Percentiles rank a stretch among this genome's conserved stretches.
These are phyloP conservation scores for Ochotona curzoniae DNA, from an alignment of 2,113 vertebrate genomes.

Conservation along the genomic window DNA sequence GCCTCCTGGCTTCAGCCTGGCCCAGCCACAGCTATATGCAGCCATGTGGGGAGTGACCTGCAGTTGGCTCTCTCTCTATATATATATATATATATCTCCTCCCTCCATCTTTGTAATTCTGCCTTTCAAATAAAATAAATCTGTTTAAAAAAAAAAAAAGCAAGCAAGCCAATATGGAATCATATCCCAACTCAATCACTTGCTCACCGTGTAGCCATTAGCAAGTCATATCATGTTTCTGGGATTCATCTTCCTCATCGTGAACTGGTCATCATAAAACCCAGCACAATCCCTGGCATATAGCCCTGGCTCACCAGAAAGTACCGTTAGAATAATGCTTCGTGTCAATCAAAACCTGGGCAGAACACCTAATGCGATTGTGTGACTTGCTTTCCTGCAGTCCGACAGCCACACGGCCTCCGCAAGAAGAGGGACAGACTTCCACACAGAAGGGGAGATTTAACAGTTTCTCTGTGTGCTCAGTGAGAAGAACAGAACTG, in stretches of 20 bases:
- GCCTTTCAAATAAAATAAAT: no score
- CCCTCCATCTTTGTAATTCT: no score
- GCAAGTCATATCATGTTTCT: neutral
- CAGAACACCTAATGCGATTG: neutral
- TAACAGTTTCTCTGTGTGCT: neutral
- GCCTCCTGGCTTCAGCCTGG: no score
- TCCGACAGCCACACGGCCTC: neutral
- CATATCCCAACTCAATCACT: neutral
- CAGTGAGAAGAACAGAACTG: neutral
- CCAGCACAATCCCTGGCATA: neutral
- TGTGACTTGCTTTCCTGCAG: neutral
- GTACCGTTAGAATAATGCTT: neutral
- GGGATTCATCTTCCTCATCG: neutral
- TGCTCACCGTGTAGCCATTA: neutral
- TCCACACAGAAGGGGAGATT: fast-evolving
- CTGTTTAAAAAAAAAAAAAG: no score
- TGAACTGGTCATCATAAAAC: conserved; percentile 38
- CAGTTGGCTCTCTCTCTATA: no score
- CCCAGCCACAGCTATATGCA: no score
- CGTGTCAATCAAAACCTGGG: neutral
- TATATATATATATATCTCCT: no score
- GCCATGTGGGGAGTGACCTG: no score
- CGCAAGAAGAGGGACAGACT: neutral
- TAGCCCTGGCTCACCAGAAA: conserved; percentile 14
- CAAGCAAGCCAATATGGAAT: neutral